These are phyloP conservation scores for Saccostrea echinata DNA, from an alignment of 1,140 invertebrate genomes.

Conservation along the genomic window DNA sequence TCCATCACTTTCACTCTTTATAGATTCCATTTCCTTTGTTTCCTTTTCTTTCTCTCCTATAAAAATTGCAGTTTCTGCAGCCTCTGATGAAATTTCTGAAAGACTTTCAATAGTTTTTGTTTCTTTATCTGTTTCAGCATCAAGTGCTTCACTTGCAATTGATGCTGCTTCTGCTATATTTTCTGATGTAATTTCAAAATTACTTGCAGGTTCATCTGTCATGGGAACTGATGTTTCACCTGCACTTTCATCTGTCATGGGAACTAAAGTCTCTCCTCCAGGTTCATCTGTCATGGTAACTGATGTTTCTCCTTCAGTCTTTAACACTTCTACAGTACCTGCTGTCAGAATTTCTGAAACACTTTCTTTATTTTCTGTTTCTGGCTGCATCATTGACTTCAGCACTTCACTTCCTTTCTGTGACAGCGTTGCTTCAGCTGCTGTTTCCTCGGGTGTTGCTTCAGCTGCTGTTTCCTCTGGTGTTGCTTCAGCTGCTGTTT, in stretches of 20 bases:
- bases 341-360: not conserved
- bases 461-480: too few relatives aligned
- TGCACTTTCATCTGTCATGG: too few relatives aligned
- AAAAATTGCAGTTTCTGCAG: not conserved
- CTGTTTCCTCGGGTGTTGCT: too few relatives aligned
- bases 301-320: too few relatives aligned
- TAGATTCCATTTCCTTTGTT: not conserved
- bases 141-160: not conserved
- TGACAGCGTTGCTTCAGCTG: too few relatives aligned
- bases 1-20: not conserved
- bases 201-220: too few relatives aligned
- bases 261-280: too few relatives aligned
- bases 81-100: not conserved
- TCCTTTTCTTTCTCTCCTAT: not conserved
- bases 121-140: not conserved
- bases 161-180: not conserved
- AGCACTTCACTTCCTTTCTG: not conserved
- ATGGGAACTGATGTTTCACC: too few relatives aligned
- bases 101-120: not conserved
- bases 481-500: too few relatives aligned
- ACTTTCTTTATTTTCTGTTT: not conserved
- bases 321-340: too few relatives aligned
- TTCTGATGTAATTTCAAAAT: too few relatives aligned
- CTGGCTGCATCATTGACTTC: not conserved
- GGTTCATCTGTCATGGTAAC: too few relatives aligned